Evolutionary conservation across 1,140 invertebrate genomes (phyloP), one percentile per base, ranked within the genome.

Genomic region (Microplitis demolitor): DNA sequence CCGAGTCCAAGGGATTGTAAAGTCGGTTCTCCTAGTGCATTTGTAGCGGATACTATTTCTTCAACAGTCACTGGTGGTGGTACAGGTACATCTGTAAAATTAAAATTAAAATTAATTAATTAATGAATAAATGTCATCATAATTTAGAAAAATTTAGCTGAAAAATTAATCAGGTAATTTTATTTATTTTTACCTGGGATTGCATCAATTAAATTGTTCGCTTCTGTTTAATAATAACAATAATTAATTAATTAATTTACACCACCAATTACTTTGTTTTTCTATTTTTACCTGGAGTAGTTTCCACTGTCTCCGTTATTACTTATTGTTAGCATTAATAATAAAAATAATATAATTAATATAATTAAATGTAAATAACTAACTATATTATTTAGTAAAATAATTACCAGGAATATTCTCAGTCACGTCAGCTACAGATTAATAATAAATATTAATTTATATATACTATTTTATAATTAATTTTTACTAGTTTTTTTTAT

Each of bases 1-100:
- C 92, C 95, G 5, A 98, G 86, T 5, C 96, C 97, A 54, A 97
- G 78, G 71, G 92, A 95, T 3, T 89, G 86, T 77, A 97, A 91
- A 0, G 93, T 90, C 4, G 93, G 91, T 84, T 97, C 96, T 13
- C 91, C 84, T 56, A 89, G 82, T 11, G 89, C 67, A 31, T 87
- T 81, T 33, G 88, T 83, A 37, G 88, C n/a, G n/a, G 13, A 4
- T 4, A 54, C 53, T 14, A 54, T 54, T 14, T 14, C 78, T 5
- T 88, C 82, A 76, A 82, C 80, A 24, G 81, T 78, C 8, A 69
- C 34, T 14, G 72, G 64, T 2, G 60, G 11, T 6, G 76, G 69
- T 31, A 80, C 77, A 37, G 77, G 73, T 4, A 71, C 63, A 66
- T 77, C 77, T 78, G 61, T 58, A 70, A 60, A 35, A 64, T 51